These are phyloP conservation scores for Volucella zonaria DNA, from an alignment of 2,888 invertebrate genomes.

Conservation along the genomic window DNA sequence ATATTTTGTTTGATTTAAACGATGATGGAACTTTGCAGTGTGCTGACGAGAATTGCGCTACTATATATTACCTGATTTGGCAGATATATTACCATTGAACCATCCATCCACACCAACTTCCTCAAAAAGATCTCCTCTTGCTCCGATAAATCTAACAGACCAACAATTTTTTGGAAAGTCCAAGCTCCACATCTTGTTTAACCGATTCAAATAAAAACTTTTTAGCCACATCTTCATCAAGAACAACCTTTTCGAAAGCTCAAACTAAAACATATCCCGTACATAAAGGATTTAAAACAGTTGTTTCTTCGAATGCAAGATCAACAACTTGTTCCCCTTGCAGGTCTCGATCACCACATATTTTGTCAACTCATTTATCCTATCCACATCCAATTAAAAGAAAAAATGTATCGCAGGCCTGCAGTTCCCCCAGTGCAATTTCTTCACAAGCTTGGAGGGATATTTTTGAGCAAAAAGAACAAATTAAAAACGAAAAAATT, in stretches of 20 bases:
- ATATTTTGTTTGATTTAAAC: background rate
- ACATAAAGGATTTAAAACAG: background rate
- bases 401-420: background rate
- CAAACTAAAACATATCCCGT: background rate
- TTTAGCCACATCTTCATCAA: background rate
- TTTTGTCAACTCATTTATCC: conserved; percentile 10
- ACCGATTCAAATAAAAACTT: background rate
- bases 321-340: conserved; percentile 3
- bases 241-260: background rate
- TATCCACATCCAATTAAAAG: no score
- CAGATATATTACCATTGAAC: background rate
- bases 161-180: background rate
- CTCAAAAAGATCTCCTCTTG: background rate
- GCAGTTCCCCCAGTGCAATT: no score
- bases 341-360: background rate
- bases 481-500: no score
- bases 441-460: no score
- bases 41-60: no score
- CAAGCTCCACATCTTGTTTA: background rate
- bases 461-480: no score
- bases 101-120: no score
- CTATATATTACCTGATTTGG: background rate
- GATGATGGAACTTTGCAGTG: no score
- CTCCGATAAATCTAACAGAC: background rate
- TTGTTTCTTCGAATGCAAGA: background rate